phyloP scores from a whole-genome alignment of 2,113 vertebrate genomes.

The Tiliqua scincoides region DNA sequence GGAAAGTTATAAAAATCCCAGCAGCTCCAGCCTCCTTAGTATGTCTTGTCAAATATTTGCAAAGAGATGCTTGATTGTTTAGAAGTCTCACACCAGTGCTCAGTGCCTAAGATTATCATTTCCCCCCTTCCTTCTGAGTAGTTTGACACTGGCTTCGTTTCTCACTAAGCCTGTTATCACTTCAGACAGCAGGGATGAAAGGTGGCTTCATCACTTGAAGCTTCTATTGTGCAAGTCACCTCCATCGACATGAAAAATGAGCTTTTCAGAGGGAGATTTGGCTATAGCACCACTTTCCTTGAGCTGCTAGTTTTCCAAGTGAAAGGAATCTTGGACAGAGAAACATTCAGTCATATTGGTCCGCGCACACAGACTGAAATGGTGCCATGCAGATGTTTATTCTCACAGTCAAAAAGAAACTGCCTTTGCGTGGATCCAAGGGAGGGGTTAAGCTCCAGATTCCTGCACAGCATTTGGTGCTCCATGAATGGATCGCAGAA shows the following conservation, averaged over 20 bases:
- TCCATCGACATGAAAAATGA: too few relatives aligned
- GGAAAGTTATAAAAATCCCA: neutral
- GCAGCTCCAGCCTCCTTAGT: neutral
- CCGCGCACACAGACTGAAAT: neutral
- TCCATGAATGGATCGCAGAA: neutral
- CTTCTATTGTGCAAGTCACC: too few relatives aligned
- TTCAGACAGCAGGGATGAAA: too few relatives aligned
- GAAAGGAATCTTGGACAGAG: neutral
- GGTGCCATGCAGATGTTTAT: neutral
- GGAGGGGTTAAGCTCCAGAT: neutral
- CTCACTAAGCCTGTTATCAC: too few relatives aligned
- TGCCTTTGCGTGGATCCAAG: neutral
- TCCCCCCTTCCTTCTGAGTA: neutral
- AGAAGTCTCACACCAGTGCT: neutral
- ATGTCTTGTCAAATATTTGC: neutral
- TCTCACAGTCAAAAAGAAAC: too few relatives aligned
- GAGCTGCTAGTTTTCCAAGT: too few relatives aligned
- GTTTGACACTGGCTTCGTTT: neutral
- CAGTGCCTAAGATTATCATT: neutral
- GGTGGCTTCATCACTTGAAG: too few relatives aligned
- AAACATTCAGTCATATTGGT: neutral
- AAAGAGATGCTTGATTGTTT: neutral
- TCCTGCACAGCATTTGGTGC: neutral
- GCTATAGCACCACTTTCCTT: neutral
- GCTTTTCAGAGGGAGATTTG: too few relatives aligned